These are phyloP conservation scores for Stegostoma tigrinum DNA, from an alignment of 2,113 vertebrate genomes.

Conservation along the genomic window DNA sequence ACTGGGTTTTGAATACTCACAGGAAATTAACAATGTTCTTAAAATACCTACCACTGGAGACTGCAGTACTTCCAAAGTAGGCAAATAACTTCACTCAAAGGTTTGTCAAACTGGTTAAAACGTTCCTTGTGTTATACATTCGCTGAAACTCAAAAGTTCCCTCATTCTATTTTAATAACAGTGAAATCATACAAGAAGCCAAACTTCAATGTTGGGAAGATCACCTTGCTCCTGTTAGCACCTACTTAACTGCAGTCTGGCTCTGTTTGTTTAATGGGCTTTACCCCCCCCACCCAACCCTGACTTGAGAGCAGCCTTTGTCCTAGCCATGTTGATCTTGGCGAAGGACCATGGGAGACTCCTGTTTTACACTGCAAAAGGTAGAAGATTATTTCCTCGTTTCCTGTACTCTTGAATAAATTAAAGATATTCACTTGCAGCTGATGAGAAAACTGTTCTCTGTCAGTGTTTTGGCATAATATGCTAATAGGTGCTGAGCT, in stretches of 20 bases:
- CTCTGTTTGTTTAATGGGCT: constrained; percentile 22
- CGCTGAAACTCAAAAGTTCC: not conserved
- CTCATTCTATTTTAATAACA: not conserved
- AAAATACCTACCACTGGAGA: not conserved
- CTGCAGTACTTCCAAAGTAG: not conserved
- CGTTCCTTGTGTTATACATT: not conserved
- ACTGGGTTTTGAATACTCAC: not conserved
- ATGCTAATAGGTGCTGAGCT: not conserved
- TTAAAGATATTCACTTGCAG: not conserved
- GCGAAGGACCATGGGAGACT: constrained; percentile 10
- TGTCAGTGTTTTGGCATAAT: not conserved
- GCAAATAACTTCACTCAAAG: not conserved
- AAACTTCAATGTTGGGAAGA: not conserved
- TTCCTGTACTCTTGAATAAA: not conserved
- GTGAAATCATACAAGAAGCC: not conserved
- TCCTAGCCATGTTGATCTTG: constrained; percentile 3
- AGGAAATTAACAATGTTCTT: not conserved
- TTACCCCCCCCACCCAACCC: not conserved
- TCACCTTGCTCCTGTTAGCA: constrained; percentile 4
- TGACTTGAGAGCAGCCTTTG: constrained; percentile 12
- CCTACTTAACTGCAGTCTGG: not conserved
- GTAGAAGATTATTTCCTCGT: constrained; percentile 16
- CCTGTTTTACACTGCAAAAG: not conserved
- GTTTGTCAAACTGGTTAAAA: not conserved
- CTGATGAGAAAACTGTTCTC: not conserved